These are phyloP conservation scores for Balanococcus diminutus DNA, from an alignment of 2,888 invertebrate species.

Conservation along the genomic window DNA sequence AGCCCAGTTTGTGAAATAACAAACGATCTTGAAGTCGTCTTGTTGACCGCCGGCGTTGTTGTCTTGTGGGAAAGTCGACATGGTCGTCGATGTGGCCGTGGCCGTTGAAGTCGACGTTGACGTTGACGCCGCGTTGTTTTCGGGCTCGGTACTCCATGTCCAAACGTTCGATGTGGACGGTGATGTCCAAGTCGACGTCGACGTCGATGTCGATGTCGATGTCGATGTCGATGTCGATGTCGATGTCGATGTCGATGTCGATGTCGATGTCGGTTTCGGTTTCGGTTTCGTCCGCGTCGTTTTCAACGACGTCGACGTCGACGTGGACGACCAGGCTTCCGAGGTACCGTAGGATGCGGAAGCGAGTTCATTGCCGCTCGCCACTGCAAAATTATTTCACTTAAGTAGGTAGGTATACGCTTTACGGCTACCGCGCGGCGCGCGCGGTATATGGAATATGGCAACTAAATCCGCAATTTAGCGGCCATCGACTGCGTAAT, in stretches of 20 bases:
- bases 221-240: background rate
- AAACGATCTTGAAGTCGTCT: constrained; percentile 76
- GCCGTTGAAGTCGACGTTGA: background rate
- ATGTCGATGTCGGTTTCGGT: background rate
- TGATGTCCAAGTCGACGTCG: background rate
- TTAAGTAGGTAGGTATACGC: background rate
- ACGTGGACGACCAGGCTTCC: background rate
- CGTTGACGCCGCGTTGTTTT: background rate
- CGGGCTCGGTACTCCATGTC: background rate
- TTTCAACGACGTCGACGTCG: background rate
- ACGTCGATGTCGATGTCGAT: too few relatives aligned
- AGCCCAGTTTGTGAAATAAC: constrained; percentile 93
- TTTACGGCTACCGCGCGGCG: too few relatives aligned
- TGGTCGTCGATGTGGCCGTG: background rate
- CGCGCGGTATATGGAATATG: too few relatives aligned
- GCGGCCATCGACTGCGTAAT: too few relatives aligned
- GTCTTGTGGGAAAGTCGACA: background rate
- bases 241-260: too few relatives aligned
- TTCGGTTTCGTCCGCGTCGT: too few relatives aligned
- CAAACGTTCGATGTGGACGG: background rate
- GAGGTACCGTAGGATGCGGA: background rate
- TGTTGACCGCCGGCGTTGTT: constrained; percentile 36
- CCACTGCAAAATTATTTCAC: background rate
- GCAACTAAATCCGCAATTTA: too few relatives aligned
- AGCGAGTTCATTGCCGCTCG: background rate